Conservation (phyloP, 2,113 vertebrate species). For the Drymodes brunneopygia region DNA sequence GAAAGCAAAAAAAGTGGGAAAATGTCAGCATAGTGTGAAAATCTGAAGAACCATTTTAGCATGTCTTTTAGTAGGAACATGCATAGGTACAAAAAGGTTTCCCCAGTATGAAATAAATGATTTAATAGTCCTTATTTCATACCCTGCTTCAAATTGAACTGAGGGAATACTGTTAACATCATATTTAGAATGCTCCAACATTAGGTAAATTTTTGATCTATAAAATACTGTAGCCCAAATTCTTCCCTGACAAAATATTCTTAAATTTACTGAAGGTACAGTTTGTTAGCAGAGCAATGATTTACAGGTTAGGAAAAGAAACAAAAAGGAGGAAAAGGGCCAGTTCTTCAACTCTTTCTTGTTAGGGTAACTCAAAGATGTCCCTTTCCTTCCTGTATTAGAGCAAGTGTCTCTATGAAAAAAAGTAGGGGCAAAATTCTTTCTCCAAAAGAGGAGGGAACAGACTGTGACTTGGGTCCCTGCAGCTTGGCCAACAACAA, state of each 20-base stretch:
- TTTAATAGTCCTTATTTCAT: not conserved
- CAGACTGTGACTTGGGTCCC: not conserved
- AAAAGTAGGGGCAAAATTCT: not conserved
- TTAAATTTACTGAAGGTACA: not conserved
- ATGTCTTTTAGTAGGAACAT: not conserved
- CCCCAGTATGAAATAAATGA: not conserved
- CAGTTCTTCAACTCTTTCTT: accelerated
- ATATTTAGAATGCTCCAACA: not conserved
- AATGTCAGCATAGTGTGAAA: not conserved
- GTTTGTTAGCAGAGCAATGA: not conserved
- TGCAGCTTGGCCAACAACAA: not conserved
- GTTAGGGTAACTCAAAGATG: not conserved
- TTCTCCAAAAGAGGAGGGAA: not conserved
- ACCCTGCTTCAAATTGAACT: not conserved
- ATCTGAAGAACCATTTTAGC: not conserved
- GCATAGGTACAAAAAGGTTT: not conserved
- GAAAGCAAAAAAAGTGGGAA: not conserved
- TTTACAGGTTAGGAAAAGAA: not conserved
- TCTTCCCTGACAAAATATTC: not conserved
- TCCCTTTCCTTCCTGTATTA: not conserved
- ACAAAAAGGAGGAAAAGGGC: not conserved
- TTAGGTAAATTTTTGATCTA: not conserved
- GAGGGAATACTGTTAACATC: not conserved
- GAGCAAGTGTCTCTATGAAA: not conserved
- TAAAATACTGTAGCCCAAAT: not conserved